A percentile compares a stretch with the other conserved stretches of the same genome.
Conservation (phyloP, 2,888 invertebrate genomes). For the Entomobrya proxima region DNA sequence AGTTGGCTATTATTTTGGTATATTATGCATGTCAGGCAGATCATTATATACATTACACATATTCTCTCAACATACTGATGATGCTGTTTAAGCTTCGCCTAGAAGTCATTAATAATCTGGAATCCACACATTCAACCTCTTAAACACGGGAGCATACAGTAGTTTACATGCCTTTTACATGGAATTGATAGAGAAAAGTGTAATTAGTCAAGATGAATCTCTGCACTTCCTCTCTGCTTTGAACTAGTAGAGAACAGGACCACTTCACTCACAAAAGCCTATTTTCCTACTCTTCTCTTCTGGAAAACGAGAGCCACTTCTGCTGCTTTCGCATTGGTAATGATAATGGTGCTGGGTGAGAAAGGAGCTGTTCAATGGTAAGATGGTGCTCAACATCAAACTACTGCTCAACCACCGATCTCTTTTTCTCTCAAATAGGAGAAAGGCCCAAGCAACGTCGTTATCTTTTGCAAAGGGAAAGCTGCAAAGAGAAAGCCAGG, state of each 20-base stretch:
- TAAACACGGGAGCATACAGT: not conserved
- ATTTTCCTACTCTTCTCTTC: not conserved
- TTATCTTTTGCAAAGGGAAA: not conserved
- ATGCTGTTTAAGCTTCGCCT: not conserved
- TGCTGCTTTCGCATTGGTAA: not conserved
- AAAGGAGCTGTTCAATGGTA: slow-evolving; percentile 54
- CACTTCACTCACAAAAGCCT: not conserved
- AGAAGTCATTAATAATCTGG: slow-evolving; percentile 12
- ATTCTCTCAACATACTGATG: too few relatives aligned
- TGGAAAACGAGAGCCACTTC: not conserved
- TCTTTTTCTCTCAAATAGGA: not conserved
- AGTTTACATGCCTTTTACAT: not conserved
- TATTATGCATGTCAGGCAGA: slow-evolving; percentile 36
- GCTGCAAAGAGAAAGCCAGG: not conserved
- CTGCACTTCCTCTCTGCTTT: not conserved
- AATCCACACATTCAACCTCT: slow-evolving; percentile 5
- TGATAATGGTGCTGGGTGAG: slow-evolving; percentile 6
- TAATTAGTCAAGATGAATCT: slow-evolving; percentile 30
- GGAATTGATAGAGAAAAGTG: slow-evolving; percentile 29
- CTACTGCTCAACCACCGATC: slow-evolving; percentile 57
- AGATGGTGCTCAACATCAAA: slow-evolving; percentile 61
- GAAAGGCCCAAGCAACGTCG: not conserved
- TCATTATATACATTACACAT: too few relatives aligned
- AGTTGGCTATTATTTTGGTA: not conserved
- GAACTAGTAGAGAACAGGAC: too few relatives aligned